Evolutionary conservation across 2,888 invertebrate species (phyloP), one percentile per base, ranked within the genome.

Genomic region (Ichneumon xanthorius): DNA sequence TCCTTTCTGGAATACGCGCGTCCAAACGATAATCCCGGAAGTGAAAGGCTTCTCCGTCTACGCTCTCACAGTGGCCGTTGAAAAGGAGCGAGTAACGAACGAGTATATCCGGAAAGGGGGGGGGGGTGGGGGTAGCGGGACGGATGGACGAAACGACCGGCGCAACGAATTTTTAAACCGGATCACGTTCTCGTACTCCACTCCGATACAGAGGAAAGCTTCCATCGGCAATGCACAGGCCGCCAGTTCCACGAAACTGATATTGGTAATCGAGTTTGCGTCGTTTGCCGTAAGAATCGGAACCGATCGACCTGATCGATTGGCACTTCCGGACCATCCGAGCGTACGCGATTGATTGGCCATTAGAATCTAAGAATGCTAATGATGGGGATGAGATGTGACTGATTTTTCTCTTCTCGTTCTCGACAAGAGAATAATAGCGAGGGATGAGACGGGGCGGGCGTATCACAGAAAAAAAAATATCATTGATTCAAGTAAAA

Each of bases 21-120:
- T 71, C 67, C 75, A 63, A 76, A 71, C 67, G 75, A 85, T 82
- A 82, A 85, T 82, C 76, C 79, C 37, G 50, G 40, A 79, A 67
- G 75, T 58, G 53, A 79, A 79, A 79, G 78, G 65, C 58, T 45
- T 79, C 77, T 73, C 33, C 14, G 33, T 63, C 33, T 70, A 22
- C 33, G 16, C n/a, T 65, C 53, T 19, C 45, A 50, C 55, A 65
- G 75, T 65, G 33, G 50, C 63, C 33, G 48, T 22, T 55, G 33
- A 53, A 50, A 71, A 71, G 30, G 53, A 68, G 48, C 68, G 63
- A 63, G 63, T 63, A 63, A 63, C 63, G 63, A 33, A 63, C 63
- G 30, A n/a, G n/a, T 16, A 33, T 63, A 63, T 63, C 33, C 16
- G 16, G 16, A 30, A 63, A 6, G n/a, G 30, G 2, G 4, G 45